phyloP scores from a whole-genome alignment of 35 echinoderm and acorn worm genomes.

The Acanthaster planci region DNA sequence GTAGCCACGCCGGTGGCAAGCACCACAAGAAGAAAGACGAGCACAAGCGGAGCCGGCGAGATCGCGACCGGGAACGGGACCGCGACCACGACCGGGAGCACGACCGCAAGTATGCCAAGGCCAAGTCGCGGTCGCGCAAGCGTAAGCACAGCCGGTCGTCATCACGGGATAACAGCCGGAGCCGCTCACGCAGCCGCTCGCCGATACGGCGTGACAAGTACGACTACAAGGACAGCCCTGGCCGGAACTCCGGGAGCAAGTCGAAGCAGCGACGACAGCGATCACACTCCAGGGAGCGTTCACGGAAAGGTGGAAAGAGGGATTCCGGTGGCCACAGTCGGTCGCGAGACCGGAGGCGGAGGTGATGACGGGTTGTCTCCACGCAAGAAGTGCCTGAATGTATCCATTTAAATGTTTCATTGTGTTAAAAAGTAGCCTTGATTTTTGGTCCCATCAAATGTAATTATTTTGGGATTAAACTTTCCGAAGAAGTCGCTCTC shows the following conservation, averaged over 20 bases:
- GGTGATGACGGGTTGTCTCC: background rate
- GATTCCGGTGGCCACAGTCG: slow-evolving; percentile 14
- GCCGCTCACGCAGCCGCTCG: slow-evolving; percentile 2
- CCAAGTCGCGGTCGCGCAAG: slow-evolving; percentile 5
- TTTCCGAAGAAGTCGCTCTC: no score
- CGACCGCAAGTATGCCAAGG: slow-evolving; percentile 6
- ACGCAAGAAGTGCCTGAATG: no score
- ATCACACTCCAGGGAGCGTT: slow-evolving; percentile 18
- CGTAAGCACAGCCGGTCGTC: slow-evolving; percentile 25
- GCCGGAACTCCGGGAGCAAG: background rate
- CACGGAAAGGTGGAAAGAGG: slow-evolving; percentile 22
- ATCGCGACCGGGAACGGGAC: slow-evolving; percentile 1
- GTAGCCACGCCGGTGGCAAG: background rate
- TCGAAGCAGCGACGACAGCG: background rate
- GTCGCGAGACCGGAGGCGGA: background rate
- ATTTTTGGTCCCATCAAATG: no score
- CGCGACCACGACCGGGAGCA: background rate
- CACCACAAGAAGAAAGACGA: slow-evolving; percentile 19
- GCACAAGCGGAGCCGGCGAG: background rate
- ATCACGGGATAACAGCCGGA: background rate
- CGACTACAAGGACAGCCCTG: background rate
- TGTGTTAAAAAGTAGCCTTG: no score
- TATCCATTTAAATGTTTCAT: no score
- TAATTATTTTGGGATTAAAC: no score
- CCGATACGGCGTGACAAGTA: background rate